These are phyloP conservation scores for Trichonephila inaurata DNA, from an alignment of 1,140 invertebrate genomes.

Conservation along the genomic window DNA sequence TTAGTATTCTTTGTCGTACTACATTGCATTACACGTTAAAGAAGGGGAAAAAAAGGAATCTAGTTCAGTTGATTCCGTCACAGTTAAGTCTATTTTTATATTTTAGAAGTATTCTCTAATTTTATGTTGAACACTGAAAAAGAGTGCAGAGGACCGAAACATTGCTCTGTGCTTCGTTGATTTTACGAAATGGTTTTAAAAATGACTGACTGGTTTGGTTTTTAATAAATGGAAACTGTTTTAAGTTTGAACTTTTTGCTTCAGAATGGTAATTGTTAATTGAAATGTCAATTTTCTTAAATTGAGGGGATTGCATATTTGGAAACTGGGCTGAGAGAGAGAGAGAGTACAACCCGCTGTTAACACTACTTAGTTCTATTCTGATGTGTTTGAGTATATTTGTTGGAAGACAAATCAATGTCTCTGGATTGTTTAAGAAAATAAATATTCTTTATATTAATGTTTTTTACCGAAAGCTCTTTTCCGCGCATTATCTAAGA, in stretches of 20 bases:
- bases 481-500: no score
- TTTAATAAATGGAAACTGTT: background rate
- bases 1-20: background rate
- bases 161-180: slow-evolving; percentile 1
- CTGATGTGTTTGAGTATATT: no score
- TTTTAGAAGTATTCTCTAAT: background rate
- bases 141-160: background rate
- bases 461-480: no score
- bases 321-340: no score
- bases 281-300: background rate
- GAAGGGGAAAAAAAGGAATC: background rate
- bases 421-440: no score
- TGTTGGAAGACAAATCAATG: no score
- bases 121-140: background rate
- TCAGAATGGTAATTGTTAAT: background rate
- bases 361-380: no score
- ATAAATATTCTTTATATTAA: no score
- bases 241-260: background rate
- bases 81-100: background rate
- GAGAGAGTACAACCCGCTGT: no score
- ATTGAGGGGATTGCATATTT: no score
- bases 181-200: slow-evolving; percentile 8
- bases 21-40: background rate
- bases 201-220: background rate
- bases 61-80: background rate